These are phyloP conservation scores for Panthera leo DNA, from an alignment of 2,113 vertebrate genomes.

Conservation along the genomic window DNA sequence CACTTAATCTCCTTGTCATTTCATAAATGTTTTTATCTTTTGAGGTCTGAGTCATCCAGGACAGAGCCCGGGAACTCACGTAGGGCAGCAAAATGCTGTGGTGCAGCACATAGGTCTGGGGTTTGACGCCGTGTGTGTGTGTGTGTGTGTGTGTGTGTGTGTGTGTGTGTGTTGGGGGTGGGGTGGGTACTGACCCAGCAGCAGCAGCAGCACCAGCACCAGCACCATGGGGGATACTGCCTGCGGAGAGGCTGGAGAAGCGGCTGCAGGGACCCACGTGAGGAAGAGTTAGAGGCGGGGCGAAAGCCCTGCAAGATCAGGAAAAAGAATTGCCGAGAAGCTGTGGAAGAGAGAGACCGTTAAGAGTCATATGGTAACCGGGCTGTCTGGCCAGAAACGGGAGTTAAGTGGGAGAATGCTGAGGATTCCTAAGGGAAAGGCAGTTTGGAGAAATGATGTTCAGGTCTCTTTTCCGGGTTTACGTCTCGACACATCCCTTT, in stretches of 20 bases:
- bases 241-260: not conserved
- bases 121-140: not conserved
- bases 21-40: not conserved
- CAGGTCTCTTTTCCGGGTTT: not conserved
- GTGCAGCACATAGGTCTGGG: not conserved
- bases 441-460: not conserved
- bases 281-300: not conserved
- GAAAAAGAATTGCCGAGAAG: not conserved
- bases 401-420: not conserved
- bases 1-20: slow-evolving; percentile 15
- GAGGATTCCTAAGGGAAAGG: not conserved
- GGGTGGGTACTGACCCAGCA: not conserved
- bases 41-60: not conserved
- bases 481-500: not conserved
- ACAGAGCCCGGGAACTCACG: not conserved
- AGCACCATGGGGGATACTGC: fast-evolving
- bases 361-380: not conserved
- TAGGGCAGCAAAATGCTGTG: not conserved
- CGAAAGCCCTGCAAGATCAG: not conserved
- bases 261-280: fast-evolving
- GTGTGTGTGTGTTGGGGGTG: too few species aligned
- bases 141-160: too few species aligned
- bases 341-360: not conserved
- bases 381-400: not conserved
- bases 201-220: not conserved